Evolutionary conservation across 2,888 invertebrate genomes (phyloP), one percentile per base, ranked within the genome.

Genomic region (Zygothrica quintamaculata): DNA sequence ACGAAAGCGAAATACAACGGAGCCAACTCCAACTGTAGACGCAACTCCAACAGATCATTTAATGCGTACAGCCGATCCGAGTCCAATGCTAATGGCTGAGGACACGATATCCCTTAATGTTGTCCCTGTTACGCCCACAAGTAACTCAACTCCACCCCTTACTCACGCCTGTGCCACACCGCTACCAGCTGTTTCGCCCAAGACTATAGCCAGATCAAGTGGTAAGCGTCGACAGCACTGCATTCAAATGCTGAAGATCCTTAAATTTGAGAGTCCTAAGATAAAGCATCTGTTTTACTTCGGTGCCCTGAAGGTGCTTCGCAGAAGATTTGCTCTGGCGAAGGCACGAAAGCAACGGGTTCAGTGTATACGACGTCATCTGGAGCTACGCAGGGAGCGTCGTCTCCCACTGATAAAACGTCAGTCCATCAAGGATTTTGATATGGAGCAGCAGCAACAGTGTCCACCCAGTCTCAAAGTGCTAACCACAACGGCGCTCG

Each of bases 341-440:
- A 43, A 50, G 1, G 22, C 29, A 16, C 57, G 74, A 0, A 13
- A 64, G 29, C 57, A 62, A 11, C 68, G 84, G 0, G 1, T 39
- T 0, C 36, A 59, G 1, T 57, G 68, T 1, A 56, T 85, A n/a
- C 68, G 70, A 0, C 65, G 78, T 5, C 79, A 81, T 9, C 33
- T 87, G 39, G 48, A 65, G 0, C 52, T 61, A 3, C 44, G 69
- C 7, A 79, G 65, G 39, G 85, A 88, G 44, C 77, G 76, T 4
- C 79, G 74, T 29, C 57, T 88, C 53, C 88, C 88, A 0, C 56
- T 87, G 1, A 88, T 87, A 12, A 89, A 88, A 58, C 67, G 85
- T 9, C 77, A 77, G 46, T 86, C 76, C 6, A 71, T 71, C 2
- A 84, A 82, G 52, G 68, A 82, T 25, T 77, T 65, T 37, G 37